Percentiles rank a stretch among this genome's conserved stretches.
These are phyloP conservation scores for Pissodes strobi DNA, from an alignment of 1,140 invertebrate species.

Conservation along the genomic window DNA sequence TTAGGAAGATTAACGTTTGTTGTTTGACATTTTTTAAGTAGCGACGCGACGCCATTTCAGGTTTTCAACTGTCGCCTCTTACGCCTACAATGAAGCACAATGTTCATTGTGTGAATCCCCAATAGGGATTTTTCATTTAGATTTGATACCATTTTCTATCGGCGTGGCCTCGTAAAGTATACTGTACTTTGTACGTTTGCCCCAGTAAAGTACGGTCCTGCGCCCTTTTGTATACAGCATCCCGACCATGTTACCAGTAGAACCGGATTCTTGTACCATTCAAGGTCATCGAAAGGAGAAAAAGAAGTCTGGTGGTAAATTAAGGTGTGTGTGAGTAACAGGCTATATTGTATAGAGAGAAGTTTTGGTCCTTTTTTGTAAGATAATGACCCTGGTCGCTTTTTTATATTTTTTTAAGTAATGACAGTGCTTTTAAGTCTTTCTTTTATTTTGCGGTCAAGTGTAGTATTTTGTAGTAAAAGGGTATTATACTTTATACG, in stretches of 20 bases:
- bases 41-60: too few relatives aligned
- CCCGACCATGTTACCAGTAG: constrained; percentile 43
- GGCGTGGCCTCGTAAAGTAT: too few relatives aligned
- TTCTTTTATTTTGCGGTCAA: constrained; percentile 16
- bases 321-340: constrained; percentile 39
- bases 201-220: constrained; percentile 19
- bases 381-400: constrained; percentile 26
- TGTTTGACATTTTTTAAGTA: too few relatives aligned
- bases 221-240: constrained; percentile 36
- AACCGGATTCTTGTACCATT: constrained; percentile 47
- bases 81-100: too few relatives aligned
- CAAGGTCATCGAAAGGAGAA: constrained; percentile 40
- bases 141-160: too few relatives aligned
- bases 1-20: too few relatives aligned
- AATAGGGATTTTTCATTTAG: too few relatives aligned
- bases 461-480: constrained; percentile 17
- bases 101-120: too few relatives aligned
- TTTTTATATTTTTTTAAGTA: constrained; percentile 15
- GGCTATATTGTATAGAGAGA: constrained; percentile 26
- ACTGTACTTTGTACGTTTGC: too few relatives aligned
- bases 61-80: too few relatives aligned
- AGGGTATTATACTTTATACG: constrained; percentile 13
- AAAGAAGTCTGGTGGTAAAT: constrained; percentile 42
- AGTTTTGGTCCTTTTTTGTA: constrained; percentile 14
- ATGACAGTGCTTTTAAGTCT: constrained; percentile 4